Base-by-base conservation (phyloP, 2,113 vertebrate species). In the Phainopepla nitens region DNA sequence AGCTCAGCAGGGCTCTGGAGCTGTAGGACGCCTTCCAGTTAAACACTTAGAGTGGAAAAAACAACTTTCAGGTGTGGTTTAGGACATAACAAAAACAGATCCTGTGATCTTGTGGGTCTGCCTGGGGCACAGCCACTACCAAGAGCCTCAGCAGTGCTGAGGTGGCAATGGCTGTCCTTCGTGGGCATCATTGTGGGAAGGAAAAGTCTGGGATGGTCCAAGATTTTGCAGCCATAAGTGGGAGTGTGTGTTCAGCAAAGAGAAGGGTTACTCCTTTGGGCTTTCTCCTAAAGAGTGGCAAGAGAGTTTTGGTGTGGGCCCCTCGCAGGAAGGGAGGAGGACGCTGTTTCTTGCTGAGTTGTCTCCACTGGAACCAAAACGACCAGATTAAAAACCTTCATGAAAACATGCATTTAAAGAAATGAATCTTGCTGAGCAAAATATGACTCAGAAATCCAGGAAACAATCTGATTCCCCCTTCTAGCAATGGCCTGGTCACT, bases 1-100 rank as follows among this genome's bases (percentile, higher is more conserved):
- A 89, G 70, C 97, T 94, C 97, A 97, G 97, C 94, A 29, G 96
- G 97, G 61, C 89, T 93, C 91, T 94, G 92, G 86, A 96, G 77
- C 96, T 89, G 96, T 90, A 95, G 97, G 97, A 68, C 70, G 89
- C 89, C 88, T 92, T 96, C 94, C 83, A 97, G 89, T 96, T 95
- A 97, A 97, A 97, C 94, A 96, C 96, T 97, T 75, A 33, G 71
- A 96, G 94, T 96, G 96, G 95, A 92, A 94, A 97, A 97, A 97
- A 96, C 94, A 97, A 97, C 97, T 94, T 96, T 95, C 94, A 97
- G 96, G 93, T 96, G 91, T 83, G 88, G 85, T 89, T 95, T 96
- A 90, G 68, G 83, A 95, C 2, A 2, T 68, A 92, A 73, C 7
- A 5, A 86, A 87, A 95, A 9, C 49, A 66, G n/a, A 70, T 51